phyloP scores from a whole-genome alignment of 2,113 vertebrate genomes.

The Meriones unguiculatus region DNA sequence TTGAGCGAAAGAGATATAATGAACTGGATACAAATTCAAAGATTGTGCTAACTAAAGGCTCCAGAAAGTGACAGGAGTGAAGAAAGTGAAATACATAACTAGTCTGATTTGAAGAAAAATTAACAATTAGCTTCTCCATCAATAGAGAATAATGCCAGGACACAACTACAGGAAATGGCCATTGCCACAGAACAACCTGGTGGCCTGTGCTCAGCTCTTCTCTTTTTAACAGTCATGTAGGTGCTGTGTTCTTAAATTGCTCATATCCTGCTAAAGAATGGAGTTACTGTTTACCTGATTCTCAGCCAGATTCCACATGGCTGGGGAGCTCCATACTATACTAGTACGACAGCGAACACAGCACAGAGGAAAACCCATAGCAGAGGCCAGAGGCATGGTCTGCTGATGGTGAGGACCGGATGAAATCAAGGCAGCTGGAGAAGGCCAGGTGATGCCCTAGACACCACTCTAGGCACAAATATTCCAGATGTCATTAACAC shows the following conservation, averaged over 20 bases:
- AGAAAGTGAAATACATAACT: rapidly evolving
- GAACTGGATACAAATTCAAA: background rate
- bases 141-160: background rate
- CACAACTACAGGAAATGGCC: background rate
- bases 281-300: background rate
- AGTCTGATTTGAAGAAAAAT: background rate
- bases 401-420: too few relatives aligned
- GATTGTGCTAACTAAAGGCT: background rate
- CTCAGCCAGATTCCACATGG: background rate
- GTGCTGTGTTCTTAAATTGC: background rate
- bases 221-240: too few relatives aligned
- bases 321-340: background rate
- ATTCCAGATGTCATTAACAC: background rate
- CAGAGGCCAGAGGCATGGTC: rapidly evolving
- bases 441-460: background rate
- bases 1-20: too few relatives aligned
- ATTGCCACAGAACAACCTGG: background rate
- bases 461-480: background rate
- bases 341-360: background rate
- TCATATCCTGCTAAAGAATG: background rate
- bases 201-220: background rate
- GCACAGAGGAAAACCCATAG: background rate
- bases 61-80: background rate
- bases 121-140: too few relatives aligned
- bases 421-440: background rate